A percentile compares a stretch with the other conserved stretches of the same genome.
phyloP scores from a whole-genome alignment of 1,140 invertebrate genomes.

The Bombus superbus region DNA sequence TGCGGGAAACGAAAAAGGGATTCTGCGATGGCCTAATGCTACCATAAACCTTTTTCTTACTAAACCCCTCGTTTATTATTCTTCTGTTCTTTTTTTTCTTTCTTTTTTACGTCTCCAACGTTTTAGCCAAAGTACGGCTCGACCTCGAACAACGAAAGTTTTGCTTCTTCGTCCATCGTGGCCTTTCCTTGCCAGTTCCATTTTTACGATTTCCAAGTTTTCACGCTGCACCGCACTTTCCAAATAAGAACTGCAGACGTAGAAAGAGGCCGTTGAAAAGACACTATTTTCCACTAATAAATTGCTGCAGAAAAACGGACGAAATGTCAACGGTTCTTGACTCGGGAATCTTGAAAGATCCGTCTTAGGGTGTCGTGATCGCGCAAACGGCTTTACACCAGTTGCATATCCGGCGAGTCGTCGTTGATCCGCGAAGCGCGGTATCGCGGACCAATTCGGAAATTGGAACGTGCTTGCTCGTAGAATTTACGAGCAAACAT shows the following conservation, averaged over 20 bases:
- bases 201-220: no score
- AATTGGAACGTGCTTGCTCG: conserved; percentile 63
- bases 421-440: conserved; percentile 22
- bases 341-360: background rate
- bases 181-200: no score
- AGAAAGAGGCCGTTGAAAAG: no score
- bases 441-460: conserved; percentile 57
- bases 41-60: background rate
- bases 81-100: background rate
- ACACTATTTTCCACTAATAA: background rate
- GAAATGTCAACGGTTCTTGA: background rate
- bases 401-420: conserved; percentile 53
- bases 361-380: background rate
- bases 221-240: no score
- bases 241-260: no score
- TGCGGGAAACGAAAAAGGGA: background rate
- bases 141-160: no score
- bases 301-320: background rate
- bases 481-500: conserved; percentile 61
- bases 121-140: no score
- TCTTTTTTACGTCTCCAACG: background rate
- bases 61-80: background rate
- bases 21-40: no score
- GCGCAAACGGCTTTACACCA: conserved; percentile 36
- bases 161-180: no score